Evolutionary conservation across 2,888 invertebrate genomes (phyloP).

Genomic region (Diploptera punctata): DNA sequence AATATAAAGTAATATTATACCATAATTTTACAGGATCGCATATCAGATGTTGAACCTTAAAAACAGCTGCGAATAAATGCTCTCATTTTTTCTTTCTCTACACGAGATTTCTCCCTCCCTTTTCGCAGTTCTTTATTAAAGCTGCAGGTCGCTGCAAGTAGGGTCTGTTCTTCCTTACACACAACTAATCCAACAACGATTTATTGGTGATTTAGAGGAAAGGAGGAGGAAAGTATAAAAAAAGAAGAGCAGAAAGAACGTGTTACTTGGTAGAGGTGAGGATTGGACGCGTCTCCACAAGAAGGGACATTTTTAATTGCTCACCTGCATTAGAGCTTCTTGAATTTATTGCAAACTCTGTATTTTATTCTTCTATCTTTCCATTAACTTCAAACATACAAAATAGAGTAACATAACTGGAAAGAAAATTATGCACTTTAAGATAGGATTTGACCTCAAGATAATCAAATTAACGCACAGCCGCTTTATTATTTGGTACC

Average conservation of each 20-base stretch:
- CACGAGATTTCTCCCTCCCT: background rate
- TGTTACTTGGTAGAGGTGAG: constrained; percentile 1
- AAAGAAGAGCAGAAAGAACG: background rate
- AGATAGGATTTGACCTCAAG: too few relatives aligned
- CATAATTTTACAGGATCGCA: background rate
- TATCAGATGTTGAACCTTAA: background rate
- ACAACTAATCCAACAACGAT: constrained; percentile 30
- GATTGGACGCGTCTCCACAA: background rate
- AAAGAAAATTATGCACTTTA: too few relatives aligned
- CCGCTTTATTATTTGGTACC: too few relatives aligned
- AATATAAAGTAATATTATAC: too few relatives aligned
- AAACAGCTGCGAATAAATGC: constrained; percentile 30
- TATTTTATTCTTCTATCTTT: too few relatives aligned
- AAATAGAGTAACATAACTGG: too few relatives aligned
- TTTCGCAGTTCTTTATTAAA: constrained; percentile 20
- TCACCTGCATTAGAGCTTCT: too few relatives aligned
- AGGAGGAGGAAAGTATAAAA: background rate
- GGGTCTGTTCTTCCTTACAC: background rate
- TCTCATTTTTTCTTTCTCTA: background rate
- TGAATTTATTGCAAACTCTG: too few relatives aligned
- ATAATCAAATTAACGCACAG: too few relatives aligned
- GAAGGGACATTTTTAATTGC: too few relatives aligned
- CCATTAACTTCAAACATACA: too few relatives aligned
- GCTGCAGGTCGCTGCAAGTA: background rate
- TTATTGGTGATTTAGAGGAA: constrained; percentile 34